Conservation (phyloP, 2,113 vertebrate genomes). For the Pogonocichla stellata region DNA sequence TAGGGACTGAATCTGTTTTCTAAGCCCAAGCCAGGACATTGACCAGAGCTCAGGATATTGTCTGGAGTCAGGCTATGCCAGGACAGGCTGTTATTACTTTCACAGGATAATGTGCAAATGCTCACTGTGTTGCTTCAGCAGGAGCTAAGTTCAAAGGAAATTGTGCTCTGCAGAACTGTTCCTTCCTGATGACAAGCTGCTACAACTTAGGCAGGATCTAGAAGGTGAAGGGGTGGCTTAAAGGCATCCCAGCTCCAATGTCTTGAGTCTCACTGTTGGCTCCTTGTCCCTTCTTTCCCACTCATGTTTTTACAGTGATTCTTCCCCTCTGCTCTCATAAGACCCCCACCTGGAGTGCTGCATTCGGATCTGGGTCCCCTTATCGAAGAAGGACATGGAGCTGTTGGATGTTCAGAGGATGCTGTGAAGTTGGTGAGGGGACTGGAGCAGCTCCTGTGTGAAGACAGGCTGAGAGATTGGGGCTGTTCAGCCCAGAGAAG, state of each 20-base stretch:
- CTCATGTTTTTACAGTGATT: background rate
- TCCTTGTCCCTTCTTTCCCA: background rate
- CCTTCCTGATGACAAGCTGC: background rate
- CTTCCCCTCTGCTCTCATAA: rapidly evolving
- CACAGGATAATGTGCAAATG: background rate
- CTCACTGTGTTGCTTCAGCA: rapidly evolving
- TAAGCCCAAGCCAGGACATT: background rate
- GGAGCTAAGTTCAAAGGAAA: background rate
- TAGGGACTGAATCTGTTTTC: background rate
- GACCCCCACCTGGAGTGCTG: background rate
- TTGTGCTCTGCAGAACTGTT: background rate
- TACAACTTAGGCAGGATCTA: background rate
- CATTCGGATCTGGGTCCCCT: background rate
- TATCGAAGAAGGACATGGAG: background rate
- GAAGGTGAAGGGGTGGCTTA: background rate
- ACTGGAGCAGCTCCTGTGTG: background rate
- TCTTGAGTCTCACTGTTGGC: background rate
- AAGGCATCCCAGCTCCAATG: background rate
- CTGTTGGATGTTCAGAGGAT: background rate
- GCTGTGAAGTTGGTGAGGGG: background rate
- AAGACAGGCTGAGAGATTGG: background rate
- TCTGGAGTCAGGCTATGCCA: background rate
- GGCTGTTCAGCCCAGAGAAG: background rate
- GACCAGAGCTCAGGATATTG: background rate
- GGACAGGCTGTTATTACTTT: background rate